phyloP scores from a whole-genome alignment of 1,140 invertebrate species.

The Megalonaias nervosa region DNA sequence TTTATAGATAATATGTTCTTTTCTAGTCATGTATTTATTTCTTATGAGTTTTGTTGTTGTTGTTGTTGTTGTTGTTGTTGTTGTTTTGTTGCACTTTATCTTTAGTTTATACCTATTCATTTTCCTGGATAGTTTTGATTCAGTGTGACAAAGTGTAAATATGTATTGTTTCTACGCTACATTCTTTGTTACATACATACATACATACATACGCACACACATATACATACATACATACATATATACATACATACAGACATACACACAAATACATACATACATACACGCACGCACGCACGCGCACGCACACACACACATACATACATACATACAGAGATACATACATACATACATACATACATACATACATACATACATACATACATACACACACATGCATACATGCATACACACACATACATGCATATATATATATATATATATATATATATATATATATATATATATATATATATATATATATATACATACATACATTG shows the following conservation, averaged over 20 bases:
- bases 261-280: conserved; percentile 17
- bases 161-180: not conserved
- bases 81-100: too few relatives aligned
- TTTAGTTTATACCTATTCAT: too few relatives aligned
- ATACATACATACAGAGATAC: conserved; percentile 7
- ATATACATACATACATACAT: conserved; percentile 9
- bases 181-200: not conserved
- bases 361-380: conserved; percentile 10
- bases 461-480: too few relatives aligned
- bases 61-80: too few relatives aligned
- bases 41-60: too few relatives aligned
- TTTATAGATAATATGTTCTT: too few relatives aligned
- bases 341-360: conserved; percentile 16
- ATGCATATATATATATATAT: too few relatives aligned
- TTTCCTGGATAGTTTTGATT: too few relatives aligned
- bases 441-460: too few relatives aligned
- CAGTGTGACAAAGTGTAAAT: too few relatives aligned
- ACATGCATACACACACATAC: conserved; percentile 3
- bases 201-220: conserved; percentile 9
- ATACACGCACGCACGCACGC: not conserved
- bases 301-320: conserved; percentile 10
- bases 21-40: too few relatives aligned
- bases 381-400: conserved; percentile 4
- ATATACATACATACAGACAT: not conserved
- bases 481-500: too few relatives aligned